A percentile compares a stretch with the other conserved stretches of the same genome.
Conservation (phyloP, 2,888 invertebrate species). For the Agrotis ipsilon region DNA sequence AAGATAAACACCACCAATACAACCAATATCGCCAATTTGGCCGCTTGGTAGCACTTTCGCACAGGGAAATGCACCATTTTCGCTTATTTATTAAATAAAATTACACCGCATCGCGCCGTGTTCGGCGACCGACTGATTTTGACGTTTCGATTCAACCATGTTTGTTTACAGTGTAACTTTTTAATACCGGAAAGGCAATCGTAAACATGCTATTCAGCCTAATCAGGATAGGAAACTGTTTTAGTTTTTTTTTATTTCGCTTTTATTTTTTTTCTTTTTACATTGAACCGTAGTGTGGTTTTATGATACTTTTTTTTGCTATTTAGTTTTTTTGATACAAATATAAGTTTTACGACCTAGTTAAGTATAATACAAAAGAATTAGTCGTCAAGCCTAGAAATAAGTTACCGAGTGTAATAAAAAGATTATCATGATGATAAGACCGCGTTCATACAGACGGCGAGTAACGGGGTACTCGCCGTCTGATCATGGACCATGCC, state of each 20-base stretch:
- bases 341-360: not conserved
- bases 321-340: not conserved
- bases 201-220: conserved; percentile 91
- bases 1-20: conserved; percentile 80
- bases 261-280: conserved; percentile 33
- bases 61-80: conserved; percentile 83
- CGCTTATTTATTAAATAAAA: conserved; percentile 42
- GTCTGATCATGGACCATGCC: too few relatives aligned
- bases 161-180: conserved; percentile 80
- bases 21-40: conserved; percentile 78
- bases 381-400: too few relatives aligned
- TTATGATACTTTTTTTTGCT: conserved; percentile 9
- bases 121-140: conserved; percentile 75
- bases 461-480: too few relatives aligned
- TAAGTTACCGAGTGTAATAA: too few relatives aligned
- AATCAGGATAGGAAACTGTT: conserved; percentile 69
- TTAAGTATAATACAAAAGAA: too few relatives aligned
- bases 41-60: conserved; percentile 83
- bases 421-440: too few relatives aligned
- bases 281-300: conserved; percentile 9
- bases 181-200: conserved; percentile 85
- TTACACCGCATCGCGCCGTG: conserved; percentile 65
- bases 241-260: conserved; percentile 35
- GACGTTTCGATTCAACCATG: conserved; percentile 74
- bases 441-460: too few relatives aligned